Evolutionary conservation across 2,113 vertebrate genomes (phyloP).

Genomic region (Gymnocephalus cernua): DNA sequence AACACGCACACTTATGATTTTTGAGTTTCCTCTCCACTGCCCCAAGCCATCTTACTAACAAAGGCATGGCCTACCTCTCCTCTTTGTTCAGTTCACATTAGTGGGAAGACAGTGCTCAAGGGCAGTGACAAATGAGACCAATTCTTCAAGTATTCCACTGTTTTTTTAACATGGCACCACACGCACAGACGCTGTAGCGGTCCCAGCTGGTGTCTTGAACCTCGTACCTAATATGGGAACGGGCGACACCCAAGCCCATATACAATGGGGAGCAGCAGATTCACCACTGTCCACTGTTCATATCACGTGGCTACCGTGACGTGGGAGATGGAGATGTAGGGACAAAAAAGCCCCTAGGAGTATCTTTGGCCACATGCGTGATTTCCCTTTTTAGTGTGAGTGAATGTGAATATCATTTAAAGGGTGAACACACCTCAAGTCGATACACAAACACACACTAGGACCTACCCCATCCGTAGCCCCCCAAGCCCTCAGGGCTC

Average conservation of each 20-base stretch:
- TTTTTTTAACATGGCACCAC: conserved; percentile 61
- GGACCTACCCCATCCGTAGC: conserved; percentile 63
- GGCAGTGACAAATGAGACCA: conserved; percentile 91
- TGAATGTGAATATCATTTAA: conserved; percentile 76
- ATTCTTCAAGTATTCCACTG: conserved; percentile 95
- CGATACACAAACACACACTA: conserved; percentile 69
- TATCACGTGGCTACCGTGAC: conserved; percentile 65
- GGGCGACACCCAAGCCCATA: conserved; percentile 47
- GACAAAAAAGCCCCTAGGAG: conserved; percentile 84
- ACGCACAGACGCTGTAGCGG: conserved; percentile 33
- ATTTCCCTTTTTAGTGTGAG: conserved; percentile 79
- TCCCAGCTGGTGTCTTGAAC: conserved; percentile 75
- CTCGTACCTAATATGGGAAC: conserved; percentile 52
- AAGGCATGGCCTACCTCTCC: conserved; percentile 86
- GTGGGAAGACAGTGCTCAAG: conserved; percentile 94
- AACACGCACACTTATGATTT: conserved; percentile 44
- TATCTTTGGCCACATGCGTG: conserved; percentile 91
- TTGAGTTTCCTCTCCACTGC: conserved; percentile 73
- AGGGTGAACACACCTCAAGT: conserved; percentile 69
- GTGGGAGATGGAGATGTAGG: conserved; percentile 75
- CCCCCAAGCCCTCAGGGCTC: conserved; percentile 50
- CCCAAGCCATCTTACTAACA: conserved; percentile 81
- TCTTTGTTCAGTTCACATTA: conserved; percentile 92
- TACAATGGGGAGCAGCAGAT: conserved; percentile 51
- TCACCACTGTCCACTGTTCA: conserved; percentile 53